A percentile compares a stretch with the other conserved stretches of the same genome.
Evolutionary conservation across 1,140 invertebrate species (phyloP).

Genomic region (Contarinia nasturtii): DNA sequence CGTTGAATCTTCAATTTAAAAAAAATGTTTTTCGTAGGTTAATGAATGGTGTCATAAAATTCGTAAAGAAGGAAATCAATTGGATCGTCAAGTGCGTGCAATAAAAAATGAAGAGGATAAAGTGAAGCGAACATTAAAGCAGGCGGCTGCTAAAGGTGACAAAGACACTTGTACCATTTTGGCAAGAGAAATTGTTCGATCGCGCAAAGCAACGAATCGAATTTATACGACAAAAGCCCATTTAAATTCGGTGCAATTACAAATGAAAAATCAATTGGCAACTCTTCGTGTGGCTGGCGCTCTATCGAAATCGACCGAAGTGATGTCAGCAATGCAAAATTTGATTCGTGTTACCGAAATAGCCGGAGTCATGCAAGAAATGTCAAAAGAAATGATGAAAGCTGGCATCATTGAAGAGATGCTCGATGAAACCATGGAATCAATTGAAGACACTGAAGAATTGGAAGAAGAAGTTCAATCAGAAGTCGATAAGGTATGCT

Average conservation of each 20-base stretch:
- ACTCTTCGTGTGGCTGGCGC: conserved; percentile 78
- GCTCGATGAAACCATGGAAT: conserved; percentile 94
- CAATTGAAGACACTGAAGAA: conserved; percentile 72
- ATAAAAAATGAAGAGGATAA: conserved; percentile 97
- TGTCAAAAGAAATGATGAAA: conserved; percentile 99
- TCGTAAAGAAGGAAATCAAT: conserved; percentile 75
- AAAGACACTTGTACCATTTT: conserved; percentile 85
- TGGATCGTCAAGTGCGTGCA: conserved; percentile 86
- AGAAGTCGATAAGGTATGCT: conserved; percentile 72
- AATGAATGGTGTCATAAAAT: conserved; percentile 89
- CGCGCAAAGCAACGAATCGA: conserved; percentile 76
- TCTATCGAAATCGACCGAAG: conserved; percentile 79
- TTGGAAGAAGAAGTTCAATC: conserved; percentile 82
- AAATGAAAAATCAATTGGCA: conserved; percentile 96
- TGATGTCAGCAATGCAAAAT: conserved; percentile 92
- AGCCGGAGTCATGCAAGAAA: conserved; percentile 86
- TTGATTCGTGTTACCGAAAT: conserved; percentile 82
- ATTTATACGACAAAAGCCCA: conserved; percentile 95
- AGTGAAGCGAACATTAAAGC: conserved; percentile 82
- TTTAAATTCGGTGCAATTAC: conserved; percentile 86
- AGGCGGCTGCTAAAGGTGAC: conserved; percentile 90
- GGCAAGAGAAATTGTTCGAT: conserved; percentile 86
- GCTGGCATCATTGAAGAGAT: conserved; percentile 99
- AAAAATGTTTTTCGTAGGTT: conserved; percentile 38
- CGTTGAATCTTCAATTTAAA: conserved; percentile 7